phyloP scores from a whole-genome alignment of 2,113 vertebrate species.

The Columba livia region DNA sequence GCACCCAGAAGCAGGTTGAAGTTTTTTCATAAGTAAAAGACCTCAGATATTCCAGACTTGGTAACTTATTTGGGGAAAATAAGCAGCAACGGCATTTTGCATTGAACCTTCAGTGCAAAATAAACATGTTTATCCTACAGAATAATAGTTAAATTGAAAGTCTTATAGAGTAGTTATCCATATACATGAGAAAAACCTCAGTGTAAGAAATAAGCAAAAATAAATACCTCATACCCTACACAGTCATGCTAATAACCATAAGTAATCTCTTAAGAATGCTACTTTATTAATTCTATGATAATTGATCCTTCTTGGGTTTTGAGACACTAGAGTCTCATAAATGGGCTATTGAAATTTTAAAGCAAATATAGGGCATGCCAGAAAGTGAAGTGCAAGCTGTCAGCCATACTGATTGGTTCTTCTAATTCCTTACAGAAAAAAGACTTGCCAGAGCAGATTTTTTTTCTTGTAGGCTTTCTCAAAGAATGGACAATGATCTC shows the following conservation, averaged over 20 bases:
- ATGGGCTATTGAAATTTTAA: not conserved
- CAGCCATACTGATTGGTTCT: not conserved
- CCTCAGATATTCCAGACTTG: not conserved
- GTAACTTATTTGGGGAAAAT: not conserved
- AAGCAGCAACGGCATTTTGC: not conserved
- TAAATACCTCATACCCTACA: not conserved
- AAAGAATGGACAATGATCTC: not conserved
- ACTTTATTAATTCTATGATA: not conserved
- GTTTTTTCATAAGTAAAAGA: not conserved
- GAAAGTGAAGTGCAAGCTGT: not conserved
- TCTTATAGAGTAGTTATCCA: not conserved
- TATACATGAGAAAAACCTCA: not conserved
- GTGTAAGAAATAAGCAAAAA: not conserved
- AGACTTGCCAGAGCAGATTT: not conserved
- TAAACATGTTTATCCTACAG: not conserved
- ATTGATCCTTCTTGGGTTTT: not conserved
- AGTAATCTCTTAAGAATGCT: not conserved
- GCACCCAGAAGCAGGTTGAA: not conserved
- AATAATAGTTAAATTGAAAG: not conserved
- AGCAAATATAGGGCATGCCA: not conserved
- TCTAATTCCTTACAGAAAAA: not conserved
- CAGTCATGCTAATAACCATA: not conserved
- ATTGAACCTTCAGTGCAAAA: not conserved
- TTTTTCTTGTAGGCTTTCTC: not conserved
- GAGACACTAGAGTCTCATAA: not conserved